A percentile compares a stretch with the other conserved stretches of the same genome.
Evolutionary conservation across 1,140 invertebrate species (phyloP).

Genomic region (Druon quercuslanigerum): DNA sequence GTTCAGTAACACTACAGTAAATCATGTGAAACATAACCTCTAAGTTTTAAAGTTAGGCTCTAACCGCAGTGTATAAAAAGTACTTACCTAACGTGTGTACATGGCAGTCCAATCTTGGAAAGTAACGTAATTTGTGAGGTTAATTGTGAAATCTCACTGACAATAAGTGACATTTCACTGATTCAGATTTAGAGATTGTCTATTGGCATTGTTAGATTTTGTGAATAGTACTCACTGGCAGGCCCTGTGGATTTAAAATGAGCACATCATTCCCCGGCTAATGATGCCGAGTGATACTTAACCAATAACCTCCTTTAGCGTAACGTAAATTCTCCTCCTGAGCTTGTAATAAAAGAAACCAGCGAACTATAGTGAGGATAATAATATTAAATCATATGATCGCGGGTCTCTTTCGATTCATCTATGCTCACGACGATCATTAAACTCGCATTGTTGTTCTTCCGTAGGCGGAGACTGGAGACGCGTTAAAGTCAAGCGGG

Average conservation of each 20-base stretch:
- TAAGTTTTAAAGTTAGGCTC: too few relatives aligned
- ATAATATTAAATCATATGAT: conserved; percentile 26
- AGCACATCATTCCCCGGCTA: not conserved
- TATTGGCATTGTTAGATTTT: too few relatives aligned
- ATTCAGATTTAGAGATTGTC: too few relatives aligned
- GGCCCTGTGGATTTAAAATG: not conserved
- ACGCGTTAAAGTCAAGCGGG: conserved; percentile 12
- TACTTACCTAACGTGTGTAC: too few relatives aligned
- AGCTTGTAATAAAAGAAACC: conserved; percentile 12
- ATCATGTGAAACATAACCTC: too few relatives aligned
- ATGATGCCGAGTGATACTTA: conserved; percentile 10
- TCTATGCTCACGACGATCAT: conserved; percentile 1
- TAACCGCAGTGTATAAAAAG: too few relatives aligned
- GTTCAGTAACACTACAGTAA: too few relatives aligned
- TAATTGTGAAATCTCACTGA: too few relatives aligned
- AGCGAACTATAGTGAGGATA: not conserved
- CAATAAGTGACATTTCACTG: too few relatives aligned
- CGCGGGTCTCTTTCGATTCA: conserved; percentile 19
- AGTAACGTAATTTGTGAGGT: too few relatives aligned
- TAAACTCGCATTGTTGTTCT: conserved; percentile 21
- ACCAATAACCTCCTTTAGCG: conserved; percentile 20
- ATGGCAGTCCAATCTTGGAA: too few relatives aligned
- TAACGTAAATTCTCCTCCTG: conserved; percentile 7
- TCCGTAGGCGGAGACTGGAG: conserved; percentile 24
- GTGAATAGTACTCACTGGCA: too few relatives aligned